These are phyloP conservation scores for Leontopithecus rosalia DNA, from an alignment of 2,797 vertebrate species.

Conservation along the genomic window DNA sequence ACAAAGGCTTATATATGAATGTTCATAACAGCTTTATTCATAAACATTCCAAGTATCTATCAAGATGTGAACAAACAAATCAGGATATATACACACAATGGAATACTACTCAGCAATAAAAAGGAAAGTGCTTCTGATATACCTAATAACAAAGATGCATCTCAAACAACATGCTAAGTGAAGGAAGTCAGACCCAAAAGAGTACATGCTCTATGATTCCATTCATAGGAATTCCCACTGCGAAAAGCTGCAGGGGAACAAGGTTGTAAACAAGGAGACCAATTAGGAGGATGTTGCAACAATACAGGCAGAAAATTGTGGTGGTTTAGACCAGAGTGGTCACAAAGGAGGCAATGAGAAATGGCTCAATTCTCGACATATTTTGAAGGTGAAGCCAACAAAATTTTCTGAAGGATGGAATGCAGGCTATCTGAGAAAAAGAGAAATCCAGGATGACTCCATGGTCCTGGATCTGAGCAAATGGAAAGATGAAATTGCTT, in stretches of 20 bases:
- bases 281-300: background rate
- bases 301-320: background rate
- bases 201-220: background rate
- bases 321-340: background rate
- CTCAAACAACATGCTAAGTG: conserved; percentile 10
- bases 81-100: background rate
- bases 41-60: conserved; percentile 11
- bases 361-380: background rate
- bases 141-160: background rate
- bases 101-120: background rate
- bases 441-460: background rate
- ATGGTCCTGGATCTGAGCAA: background rate
- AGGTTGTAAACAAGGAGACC: background rate
- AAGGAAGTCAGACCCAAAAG: conserved; percentile 37
- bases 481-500: background rate
- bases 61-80: conserved; percentile 20
- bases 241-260: background rate
- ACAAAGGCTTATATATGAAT: conserved; percentile 34
- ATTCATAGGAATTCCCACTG: background rate
- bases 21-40: background rate
- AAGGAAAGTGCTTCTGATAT: background rate
- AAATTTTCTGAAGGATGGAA: background rate
- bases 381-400: background rate
- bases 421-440: background rate
- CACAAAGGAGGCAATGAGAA: background rate